Conservation (phyloP, 2,888 invertebrate species). For the Drosophila setosimentum region DNA sequence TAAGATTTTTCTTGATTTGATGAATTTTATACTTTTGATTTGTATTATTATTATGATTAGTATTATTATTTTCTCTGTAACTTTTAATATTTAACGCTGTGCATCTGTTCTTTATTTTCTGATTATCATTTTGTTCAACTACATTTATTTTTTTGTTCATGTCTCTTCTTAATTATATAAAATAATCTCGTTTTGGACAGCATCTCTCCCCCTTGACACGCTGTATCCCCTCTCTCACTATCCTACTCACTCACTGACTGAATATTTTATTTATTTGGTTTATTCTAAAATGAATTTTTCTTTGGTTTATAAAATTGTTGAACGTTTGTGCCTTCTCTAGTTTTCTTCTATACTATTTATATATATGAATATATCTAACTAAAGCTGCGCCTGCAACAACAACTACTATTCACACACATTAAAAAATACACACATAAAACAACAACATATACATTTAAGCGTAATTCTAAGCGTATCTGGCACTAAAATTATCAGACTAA, state of each 20-base stretch:
- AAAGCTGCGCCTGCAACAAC: conserved; percentile 66
- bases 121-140: conserved; percentile 44
- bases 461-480: conserved; percentile 46
- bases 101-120: conserved; percentile 46
- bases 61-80: conserved; percentile 23
- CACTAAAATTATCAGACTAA: conserved; percentile 37
- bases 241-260: conserved; percentile 26
- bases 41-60: conserved; percentile 34
- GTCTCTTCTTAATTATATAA: conserved; percentile 10
- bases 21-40: conserved; percentile 49
- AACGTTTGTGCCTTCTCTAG: conserved; percentile 38
- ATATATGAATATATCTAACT: conserved; percentile 34
- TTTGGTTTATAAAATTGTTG: conserved; percentile 30
- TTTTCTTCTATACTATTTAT: conserved; percentile 26
- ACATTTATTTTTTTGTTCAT: conserved; percentile 21
- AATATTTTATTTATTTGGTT: conserved; percentile 15
- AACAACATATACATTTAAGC: conserved; percentile 35
- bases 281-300: conserved; percentile 8
- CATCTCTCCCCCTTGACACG: conserved; percentile 7
- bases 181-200: conserved; percentile 30
- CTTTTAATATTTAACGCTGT: conserved; percentile 37
- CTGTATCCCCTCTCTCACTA: conserved; percentile 20
- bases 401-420: conserved; percentile 23
- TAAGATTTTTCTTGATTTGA: conserved; percentile 54
- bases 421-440: conserved; percentile 30